A percentile compares a stretch with the other conserved stretches of the same genome.
Conservation (phyloP, 2,888 invertebrate species). For the Hypena proboscidalis region DNA sequence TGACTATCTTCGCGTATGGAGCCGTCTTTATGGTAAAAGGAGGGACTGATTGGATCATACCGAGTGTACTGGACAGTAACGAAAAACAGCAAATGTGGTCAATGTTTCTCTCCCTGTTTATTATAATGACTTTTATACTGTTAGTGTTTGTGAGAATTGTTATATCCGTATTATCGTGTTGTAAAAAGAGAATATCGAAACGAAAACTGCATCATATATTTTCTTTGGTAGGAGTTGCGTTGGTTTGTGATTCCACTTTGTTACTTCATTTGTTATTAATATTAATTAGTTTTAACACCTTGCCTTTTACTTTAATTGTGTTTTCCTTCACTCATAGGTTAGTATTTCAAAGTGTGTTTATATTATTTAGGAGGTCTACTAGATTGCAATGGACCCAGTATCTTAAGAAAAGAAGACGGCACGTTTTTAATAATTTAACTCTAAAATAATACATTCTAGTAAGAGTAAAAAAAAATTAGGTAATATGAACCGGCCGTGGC, state of each 20-base stretch:
- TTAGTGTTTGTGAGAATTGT: neutral
- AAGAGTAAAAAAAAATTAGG: too few species aligned
- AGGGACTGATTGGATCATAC: neutral
- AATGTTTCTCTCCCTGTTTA: neutral
- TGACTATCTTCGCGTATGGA: neutral
- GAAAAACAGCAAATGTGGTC: neutral
- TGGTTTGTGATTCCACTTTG: neutral
- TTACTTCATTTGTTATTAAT: neutral
- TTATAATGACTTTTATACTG: slow-evolving; percentile 4
- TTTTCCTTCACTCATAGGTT: too few species aligned
- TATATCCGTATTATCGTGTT: slow-evolving; percentile 6
- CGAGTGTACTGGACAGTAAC: neutral
- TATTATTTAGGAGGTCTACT: too few species aligned
- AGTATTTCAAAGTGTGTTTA: too few species aligned
- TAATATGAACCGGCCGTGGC: too few species aligned
- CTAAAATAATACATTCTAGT: too few species aligned
- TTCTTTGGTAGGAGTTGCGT: slow-evolving; percentile 4
- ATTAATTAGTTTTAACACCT: too few species aligned
- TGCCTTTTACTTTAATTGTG: too few species aligned
- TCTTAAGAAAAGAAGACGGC: too few species aligned
- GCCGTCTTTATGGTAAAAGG: neutral
- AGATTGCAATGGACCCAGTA: too few species aligned
- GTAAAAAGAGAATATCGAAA: slow-evolving; percentile 2
- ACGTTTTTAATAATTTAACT: too few species aligned
- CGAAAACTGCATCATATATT: neutral